Evolutionary conservation across 2,888 invertebrate genomes (phyloP), one percentile per base, ranked within the genome.

Genomic region (Cephonodes hylas): DNA sequence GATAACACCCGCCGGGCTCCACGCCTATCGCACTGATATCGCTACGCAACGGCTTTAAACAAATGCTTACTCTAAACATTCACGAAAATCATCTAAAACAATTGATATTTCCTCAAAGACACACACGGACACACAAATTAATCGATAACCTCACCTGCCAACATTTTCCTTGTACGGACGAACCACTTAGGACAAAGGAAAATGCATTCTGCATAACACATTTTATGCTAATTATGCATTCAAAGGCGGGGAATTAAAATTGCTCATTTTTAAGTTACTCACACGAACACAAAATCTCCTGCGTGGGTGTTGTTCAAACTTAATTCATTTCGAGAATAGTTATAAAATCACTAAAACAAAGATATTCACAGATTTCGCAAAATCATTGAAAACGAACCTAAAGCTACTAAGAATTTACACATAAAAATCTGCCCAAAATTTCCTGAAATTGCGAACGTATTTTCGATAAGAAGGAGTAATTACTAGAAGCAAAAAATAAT

Each of bases 1-100:
- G n/a, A n/a, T n/a, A n/a, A n/a, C n/a, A n/a, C n/a, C n/a, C n/a
- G n/a, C n/a, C n/a, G n/a, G n/a, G n/a, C n/a, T n/a, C n/a, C 59
- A 58, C 64, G 58, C 71, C 72, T 77, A 75, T 80, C 78, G 3
- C 38, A 70, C 58, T 56, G 53, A 53, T 53, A 31, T 18, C 53
- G 15, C 15, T 7, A 15, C 15, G 3, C n/a, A 31, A 18, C 15
- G 10, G 15, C 10, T 8, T 18, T 53, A 7, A 53, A 53, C 7
- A 53, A n/a, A n/a, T n/a, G n/a, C n/a, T n/a, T n/a, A 46, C 46
- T 25, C 25, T n/a, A 15, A 25, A 27, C 53, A 53, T 53, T 31
- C 18, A 31, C 7, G 18, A n/a, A 27, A 53, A 31, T 53, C 31
- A 53, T 53, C 48, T 53, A 5, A 38, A 10, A 38, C 10, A 38